Percentiles rank a stretch among this genome's conserved stretches.
Conservation (phyloP, 2,113 vertebrate species). For the Gallinago jamesoni region DNA sequence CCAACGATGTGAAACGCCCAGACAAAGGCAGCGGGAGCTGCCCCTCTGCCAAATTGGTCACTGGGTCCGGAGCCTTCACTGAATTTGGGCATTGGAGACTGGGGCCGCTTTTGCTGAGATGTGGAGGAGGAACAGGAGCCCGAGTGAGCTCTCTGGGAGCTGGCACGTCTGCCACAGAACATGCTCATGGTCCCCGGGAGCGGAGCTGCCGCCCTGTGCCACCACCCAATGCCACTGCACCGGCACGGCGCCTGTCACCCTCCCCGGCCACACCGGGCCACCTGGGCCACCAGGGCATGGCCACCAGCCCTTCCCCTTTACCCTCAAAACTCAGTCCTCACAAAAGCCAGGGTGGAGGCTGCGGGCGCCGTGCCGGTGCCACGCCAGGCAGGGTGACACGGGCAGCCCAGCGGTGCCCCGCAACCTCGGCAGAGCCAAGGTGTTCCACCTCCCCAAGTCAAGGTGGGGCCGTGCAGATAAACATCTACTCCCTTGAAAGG, state of each 20-base stretch:
- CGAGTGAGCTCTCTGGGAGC: rapidly evolving
- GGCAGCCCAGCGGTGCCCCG: rapidly evolving
- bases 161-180: rapidly evolving
- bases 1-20: rapidly evolving
- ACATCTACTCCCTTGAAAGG: not conserved
- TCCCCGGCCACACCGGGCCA: rapidly evolving
- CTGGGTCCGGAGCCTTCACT: rapidly evolving
- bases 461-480: not conserved
- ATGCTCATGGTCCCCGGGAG: rapidly evolving
- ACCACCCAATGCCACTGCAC: rapidly evolving
- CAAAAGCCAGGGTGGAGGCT: not conserved
- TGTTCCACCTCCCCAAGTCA: not conserved
- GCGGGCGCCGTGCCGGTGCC: rapidly evolving
- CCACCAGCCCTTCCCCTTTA: no score
- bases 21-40: rapidly evolving
- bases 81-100: rapidly evolving
- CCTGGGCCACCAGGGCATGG: rapidly evolving
- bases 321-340: rapidly evolving
- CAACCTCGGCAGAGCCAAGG: not conserved
- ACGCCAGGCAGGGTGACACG: no score
- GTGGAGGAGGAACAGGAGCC: not conserved
- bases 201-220: not conserved
- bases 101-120: not conserved
- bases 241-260: rapidly evolving
- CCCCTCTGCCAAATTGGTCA: not conserved